phyloP scores from a whole-genome alignment of 2,113 vertebrate genomes.

The Zosterops borbonicus region DNA sequence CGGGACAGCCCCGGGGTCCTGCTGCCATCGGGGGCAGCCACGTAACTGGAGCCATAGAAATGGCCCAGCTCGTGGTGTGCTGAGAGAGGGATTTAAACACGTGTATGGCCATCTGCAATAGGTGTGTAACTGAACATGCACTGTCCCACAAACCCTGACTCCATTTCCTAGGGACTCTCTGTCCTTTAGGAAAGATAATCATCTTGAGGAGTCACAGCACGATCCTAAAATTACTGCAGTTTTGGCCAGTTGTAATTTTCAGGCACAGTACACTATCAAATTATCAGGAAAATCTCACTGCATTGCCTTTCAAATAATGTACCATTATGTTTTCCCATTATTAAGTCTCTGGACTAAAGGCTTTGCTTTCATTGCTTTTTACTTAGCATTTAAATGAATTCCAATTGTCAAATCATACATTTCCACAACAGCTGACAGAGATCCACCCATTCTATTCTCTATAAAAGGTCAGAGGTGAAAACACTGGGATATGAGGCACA shows the following conservation, averaged over 20 bases:
- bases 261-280: background rate
- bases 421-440: background rate
- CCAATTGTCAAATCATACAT: background rate
- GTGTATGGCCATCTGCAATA: background rate
- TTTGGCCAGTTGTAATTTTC: background rate
- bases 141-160: background rate
- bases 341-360: background rate
- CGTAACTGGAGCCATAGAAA: constrained; percentile 96
- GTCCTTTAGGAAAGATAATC: background rate
- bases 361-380: background rate
- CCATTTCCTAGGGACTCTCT: background rate
- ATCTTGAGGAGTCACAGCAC: background rate
- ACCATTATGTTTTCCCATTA: background rate
- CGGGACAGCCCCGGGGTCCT: constrained; percentile 89
- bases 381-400: background rate
- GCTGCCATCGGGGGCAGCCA: constrained; percentile 88
- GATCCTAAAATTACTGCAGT: background rate
- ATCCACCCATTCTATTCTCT: background rate
- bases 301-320: background rate
- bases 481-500: background rate
- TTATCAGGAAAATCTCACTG: background rate
- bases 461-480: background rate
- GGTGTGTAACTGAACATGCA: background rate
- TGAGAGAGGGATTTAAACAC: constrained; percentile 41
- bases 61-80: constrained; percentile 90